Evolutionary conservation across 2,888 invertebrate species (phyloP).

Genomic region (Pandemis corylana): DNA sequence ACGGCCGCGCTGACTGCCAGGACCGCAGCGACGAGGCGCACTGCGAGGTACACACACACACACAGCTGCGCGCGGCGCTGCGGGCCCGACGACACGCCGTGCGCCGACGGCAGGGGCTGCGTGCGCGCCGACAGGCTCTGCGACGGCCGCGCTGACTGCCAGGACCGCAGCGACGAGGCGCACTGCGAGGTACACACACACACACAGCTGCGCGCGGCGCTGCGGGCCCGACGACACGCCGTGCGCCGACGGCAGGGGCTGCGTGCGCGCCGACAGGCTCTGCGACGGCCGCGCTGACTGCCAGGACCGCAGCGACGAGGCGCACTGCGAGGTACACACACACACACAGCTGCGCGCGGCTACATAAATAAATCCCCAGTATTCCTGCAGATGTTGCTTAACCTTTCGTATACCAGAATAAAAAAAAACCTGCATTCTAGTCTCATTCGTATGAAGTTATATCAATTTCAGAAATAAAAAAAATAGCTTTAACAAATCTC

Average conservation of each 20-base stretch:
- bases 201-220: conserved; percentile 40
- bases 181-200: conserved; percentile 51
- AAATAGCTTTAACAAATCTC: too few species aligned
- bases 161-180: conserved; percentile 89
- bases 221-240: conserved; percentile 85
- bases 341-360: conserved; percentile 36
- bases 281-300: conserved; percentile 92
- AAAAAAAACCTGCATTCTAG: too few species aligned
- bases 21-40: conserved; percentile 90
- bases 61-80: conserved; percentile 56
- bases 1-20: conserved; percentile 73
- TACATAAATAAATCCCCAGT: too few species aligned
- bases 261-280: conserved; percentile 88
- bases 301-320: conserved; percentile 89
- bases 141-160: conserved; percentile 80
- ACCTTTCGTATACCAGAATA: too few species aligned
- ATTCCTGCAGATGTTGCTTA: too few species aligned
- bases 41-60: conserved; percentile 49
- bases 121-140: conserved; percentile 89
- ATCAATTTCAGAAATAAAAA: too few species aligned
- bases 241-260: conserved; percentile 86
- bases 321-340: conserved; percentile 53
- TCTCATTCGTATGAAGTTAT: too few species aligned
- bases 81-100: conserved; percentile 85
- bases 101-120: conserved; percentile 86